These are phyloP conservation scores for Iguana delicatissima DNA, from an alignment of 2,797 vertebrate genomes.

Conservation along the genomic window DNA sequence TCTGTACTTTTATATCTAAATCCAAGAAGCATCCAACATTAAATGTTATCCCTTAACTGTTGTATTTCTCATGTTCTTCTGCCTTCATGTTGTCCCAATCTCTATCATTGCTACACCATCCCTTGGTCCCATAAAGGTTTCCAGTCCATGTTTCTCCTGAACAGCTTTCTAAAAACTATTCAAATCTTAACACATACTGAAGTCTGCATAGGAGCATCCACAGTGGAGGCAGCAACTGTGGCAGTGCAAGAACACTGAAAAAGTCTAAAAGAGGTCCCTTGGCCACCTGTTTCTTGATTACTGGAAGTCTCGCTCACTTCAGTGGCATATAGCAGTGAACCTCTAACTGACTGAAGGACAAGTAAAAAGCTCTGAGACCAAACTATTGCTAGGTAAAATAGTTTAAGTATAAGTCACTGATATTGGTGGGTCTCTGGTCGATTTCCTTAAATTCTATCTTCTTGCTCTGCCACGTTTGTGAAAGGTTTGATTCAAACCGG, in stretches of 20 bases:
- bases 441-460: not conserved
- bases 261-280: not conserved
- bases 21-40: not conserved
- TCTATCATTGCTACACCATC: not conserved
- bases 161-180: not conserved
- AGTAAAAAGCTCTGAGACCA: not conserved
- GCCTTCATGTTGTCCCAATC: not conserved
- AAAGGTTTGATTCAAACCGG: not conserved
- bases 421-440: not conserved
- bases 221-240: no score
- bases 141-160: not conserved
- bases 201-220: not conserved
- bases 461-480: not conserved
- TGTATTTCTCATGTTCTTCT: not conserved
- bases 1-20: constrained; percentile 1
- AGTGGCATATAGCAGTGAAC: not conserved
- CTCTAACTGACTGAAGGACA: not conserved
- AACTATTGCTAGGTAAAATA: not conserved
- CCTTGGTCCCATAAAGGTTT: not conserved
- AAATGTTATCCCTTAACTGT: not conserved
- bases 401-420: not conserved
- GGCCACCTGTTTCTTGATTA: not conserved
- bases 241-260: not conserved
- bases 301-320: not conserved
- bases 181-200: not conserved